A percentile compares a stretch with the other conserved stretches of the same genome.
Conservation (phyloP, 2,888 invertebrate species). For the Alloscopus bannaensis region DNA sequence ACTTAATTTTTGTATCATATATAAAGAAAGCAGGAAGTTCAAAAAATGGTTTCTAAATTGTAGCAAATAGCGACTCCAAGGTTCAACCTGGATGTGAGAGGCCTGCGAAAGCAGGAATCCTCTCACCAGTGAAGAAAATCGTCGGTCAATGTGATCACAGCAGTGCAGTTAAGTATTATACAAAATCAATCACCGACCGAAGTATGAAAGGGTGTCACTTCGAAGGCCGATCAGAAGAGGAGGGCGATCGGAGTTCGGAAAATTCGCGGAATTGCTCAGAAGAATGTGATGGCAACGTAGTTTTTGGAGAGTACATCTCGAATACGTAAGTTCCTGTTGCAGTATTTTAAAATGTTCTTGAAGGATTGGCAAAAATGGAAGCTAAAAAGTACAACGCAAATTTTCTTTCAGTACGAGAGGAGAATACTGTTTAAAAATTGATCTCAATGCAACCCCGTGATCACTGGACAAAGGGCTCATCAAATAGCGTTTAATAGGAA, state of each 20-base stretch:
- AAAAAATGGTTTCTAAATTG: not conserved
- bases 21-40: not conserved
- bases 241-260: not conserved
- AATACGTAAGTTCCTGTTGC: too few species aligned
- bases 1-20: too few species aligned
- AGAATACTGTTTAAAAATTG: not conserved
- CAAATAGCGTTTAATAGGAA: too few species aligned
- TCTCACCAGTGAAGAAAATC: too few species aligned
- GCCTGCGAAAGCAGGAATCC: not conserved
- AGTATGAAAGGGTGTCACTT: not conserved
- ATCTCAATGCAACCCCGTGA: too few species aligned
- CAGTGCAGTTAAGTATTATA: conserved; percentile 3
- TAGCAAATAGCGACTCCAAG: not conserved
- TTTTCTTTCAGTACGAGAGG: not conserved
- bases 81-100: conserved; percentile 2
- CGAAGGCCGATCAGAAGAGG: too few species aligned
- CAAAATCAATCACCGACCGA: not conserved
- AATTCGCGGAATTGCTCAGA: not conserved
- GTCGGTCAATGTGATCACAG: conserved; percentile 17
- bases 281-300: not conserved
- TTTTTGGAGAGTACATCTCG: conserved; percentile 1
- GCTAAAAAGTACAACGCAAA: too few species aligned
- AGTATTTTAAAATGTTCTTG: too few species aligned
- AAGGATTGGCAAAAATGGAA: too few species aligned
- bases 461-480: too few species aligned